A percentile compares a stretch with the other conserved stretches of the same genome.
phyloP scores from a whole-genome alignment of 2,888 invertebrate genomes.

The Hedya salicella region DNA sequence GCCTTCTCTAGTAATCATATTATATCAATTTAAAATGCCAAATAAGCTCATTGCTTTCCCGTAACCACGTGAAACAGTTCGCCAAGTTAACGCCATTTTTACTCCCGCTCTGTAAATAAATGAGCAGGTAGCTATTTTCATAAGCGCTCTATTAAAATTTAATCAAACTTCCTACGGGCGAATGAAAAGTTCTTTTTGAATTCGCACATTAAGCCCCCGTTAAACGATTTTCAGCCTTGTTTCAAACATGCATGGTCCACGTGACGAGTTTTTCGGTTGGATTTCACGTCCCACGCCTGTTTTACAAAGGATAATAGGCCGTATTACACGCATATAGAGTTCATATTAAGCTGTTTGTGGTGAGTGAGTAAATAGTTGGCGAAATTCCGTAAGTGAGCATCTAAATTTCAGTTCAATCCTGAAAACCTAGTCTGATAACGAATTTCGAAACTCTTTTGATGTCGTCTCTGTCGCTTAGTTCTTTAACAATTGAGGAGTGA shows the following conservation, averaged over 20 bases:
- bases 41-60: not conserved
- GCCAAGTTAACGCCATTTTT: not conserved
- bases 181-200: slow-evolving; percentile 16
- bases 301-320: slow-evolving; percentile 3
- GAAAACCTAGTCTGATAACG: slow-evolving; percentile 6
- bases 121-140: slow-evolving; percentile 20
- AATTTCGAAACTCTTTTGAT: not conserved
- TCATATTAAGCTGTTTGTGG: not conserved
- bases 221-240: not conserved
- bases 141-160: slow-evolving; percentile 34
- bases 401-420: slow-evolving; percentile 12
- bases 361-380: slow-evolving; percentile 1
- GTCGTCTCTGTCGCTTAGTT: slow-evolving; percentile 3
- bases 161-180: slow-evolving; percentile 26
- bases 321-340: not conserved
- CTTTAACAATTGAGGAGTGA: not conserved
- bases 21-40: not conserved
- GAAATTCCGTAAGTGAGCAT: slow-evolving; percentile 6
- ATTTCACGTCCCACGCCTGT: not conserved
- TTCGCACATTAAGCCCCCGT: not conserved
- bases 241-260: not conserved
- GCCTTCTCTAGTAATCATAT: no score
- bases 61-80: not conserved
- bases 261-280: not conserved
- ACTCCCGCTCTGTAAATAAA: slow-evolving; percentile 25